A percentile compares a stretch with the other conserved stretches of the same genome.
phyloP scores from a whole-genome alignment of 1,140 invertebrate species.

The Aphaenogaster floridana region DNA sequence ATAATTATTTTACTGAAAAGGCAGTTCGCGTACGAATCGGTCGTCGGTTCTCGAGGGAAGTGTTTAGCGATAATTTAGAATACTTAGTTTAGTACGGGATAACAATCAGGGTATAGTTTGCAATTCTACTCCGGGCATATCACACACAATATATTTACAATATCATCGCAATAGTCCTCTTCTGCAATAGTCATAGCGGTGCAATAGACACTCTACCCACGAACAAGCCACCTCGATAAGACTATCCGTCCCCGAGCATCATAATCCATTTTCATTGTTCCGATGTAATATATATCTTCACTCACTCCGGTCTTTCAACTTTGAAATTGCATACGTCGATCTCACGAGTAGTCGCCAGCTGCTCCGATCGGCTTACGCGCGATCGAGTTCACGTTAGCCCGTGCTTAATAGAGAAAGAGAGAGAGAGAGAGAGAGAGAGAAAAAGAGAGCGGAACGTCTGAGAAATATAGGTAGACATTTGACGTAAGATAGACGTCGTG shows the following conservation, averaged over 20 bases:
- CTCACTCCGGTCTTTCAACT: slow-evolving; percentile 48
- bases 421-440: neutral
- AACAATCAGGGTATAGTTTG: slow-evolving; percentile 61
- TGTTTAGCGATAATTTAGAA: slow-evolving; percentile 22
- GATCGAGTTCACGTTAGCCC: slow-evolving; percentile 48
- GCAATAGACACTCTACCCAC: slow-evolving; percentile 62
- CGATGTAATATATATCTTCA: slow-evolving; percentile 37
- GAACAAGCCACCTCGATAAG: slow-evolving; percentile 39
- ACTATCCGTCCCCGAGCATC: slow-evolving; percentile 51
- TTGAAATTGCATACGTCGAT: slow-evolving; percentile 48
- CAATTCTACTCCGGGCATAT: slow-evolving; percentile 59
- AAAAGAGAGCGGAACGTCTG: slow-evolving; percentile 29
- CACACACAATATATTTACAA: slow-evolving; percentile 37
- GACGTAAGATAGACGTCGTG: slow-evolving; percentile 57
- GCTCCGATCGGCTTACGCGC: slow-evolving; percentile 26
- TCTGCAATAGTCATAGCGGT: slow-evolving; percentile 60
- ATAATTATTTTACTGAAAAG: neutral
- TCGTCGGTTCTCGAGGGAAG: neutral
- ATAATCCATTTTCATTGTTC: slow-evolving; percentile 41
- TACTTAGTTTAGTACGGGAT: slow-evolving; percentile 35
- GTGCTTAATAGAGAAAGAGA: slow-evolving; percentile 10
- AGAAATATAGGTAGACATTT: slow-evolving; percentile 56
- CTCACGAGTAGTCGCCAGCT: neutral
- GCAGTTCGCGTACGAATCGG: too few relatives aligned
- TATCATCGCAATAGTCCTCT: neutral